Evolutionary conservation across 2,113 vertebrate genomes (phyloP), one percentile per base, ranked within the genome.

Genomic region (Chionis minor): DNA sequence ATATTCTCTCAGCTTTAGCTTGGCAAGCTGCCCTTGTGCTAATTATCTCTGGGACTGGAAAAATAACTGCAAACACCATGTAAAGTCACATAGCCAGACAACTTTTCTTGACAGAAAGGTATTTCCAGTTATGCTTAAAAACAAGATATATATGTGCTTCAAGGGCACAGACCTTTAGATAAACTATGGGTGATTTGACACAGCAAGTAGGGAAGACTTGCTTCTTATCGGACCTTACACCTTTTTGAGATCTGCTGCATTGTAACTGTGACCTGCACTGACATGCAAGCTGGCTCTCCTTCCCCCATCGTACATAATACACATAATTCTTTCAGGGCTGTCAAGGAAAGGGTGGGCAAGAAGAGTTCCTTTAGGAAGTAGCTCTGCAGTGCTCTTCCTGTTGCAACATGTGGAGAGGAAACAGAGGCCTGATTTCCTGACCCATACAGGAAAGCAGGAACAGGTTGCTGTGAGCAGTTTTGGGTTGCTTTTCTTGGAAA

Each of bases 291-390:
- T 95, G 96, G 87, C 96, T 98, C 96, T 96, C 98, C 97, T 98
- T 98, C 97, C 97, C 93, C 86, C 52, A 47, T 88, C 63, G 26
- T 97, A 95, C 80, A 96, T 86, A 93, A 93, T 97, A 96, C 98
- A 96, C 98, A 98, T 99, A 98, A 98, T 98, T 98, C 98, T 98
- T 97, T 81, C 91, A 82, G 96, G 77, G 95, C 98, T 98, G 98
- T 98, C 98, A 98, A 94, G 97, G 97, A 95, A 97, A 95, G 98
- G 98, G 98, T 97, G 97, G 98, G 96, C 95, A 96, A 96, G 97
- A 95, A 97, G 92, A 95, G 97, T 97, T 97, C 98, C 98, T 98
- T 98, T 98, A 98, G 98, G 98, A 99, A 99, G 97, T 98, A 87
- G 94, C 96, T 97, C 96, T 98, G 93, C 96, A 95, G 73, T 95